Evolutionary conservation across 2,888 invertebrate genomes (phyloP), one percentile per base, ranked within the genome.

Genomic region (Megastigmus dorsalis): DNA sequence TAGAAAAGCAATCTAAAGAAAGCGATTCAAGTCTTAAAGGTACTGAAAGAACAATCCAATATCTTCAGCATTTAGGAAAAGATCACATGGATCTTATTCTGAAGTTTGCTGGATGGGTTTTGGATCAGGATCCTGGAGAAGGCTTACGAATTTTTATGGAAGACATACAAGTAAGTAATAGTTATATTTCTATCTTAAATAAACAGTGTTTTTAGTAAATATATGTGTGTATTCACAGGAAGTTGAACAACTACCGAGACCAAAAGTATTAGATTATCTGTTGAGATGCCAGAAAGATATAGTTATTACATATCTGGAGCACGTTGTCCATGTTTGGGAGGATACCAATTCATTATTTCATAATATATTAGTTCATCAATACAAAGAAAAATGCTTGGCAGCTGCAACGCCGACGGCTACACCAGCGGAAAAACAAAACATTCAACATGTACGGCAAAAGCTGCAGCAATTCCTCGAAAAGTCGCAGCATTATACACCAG

Each of bases 231-330:
- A 26, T 68, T 74, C 78, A 57, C 90, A 93, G 52, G 97, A 98
- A 91, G 96, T 97, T 0, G 96, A 97, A 85, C 92, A 93, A 65
- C 89, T 99, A 43, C 97, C 98, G 0, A 91, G 98, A 67, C 94
- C 96, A 1, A 93, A 94, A 85, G 94, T 99, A 41, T 89, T 98
- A 41, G 96, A 97, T 83, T 98, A 95, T 86, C 89, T 99, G 15
- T 89, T 95, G n/a, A 91, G 94, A 80, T 94, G 92, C 78, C 95
- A 95, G 84, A 93, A 94, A 77, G 87, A 91, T 15, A 89, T 97
- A 28, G 96, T 97, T 0, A 95, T 98, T 82, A 95, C 96, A 0
- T 99, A 99, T 86, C 89, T 99, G 84, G 98, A 99, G 85, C 98
- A 99, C 85, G 93, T 99, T 0, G 95, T 99, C 30, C 92, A 94